Evolutionary conservation across 2,888 invertebrate species (phyloP).

Genomic region (Sympetrum striolatum): DNA sequence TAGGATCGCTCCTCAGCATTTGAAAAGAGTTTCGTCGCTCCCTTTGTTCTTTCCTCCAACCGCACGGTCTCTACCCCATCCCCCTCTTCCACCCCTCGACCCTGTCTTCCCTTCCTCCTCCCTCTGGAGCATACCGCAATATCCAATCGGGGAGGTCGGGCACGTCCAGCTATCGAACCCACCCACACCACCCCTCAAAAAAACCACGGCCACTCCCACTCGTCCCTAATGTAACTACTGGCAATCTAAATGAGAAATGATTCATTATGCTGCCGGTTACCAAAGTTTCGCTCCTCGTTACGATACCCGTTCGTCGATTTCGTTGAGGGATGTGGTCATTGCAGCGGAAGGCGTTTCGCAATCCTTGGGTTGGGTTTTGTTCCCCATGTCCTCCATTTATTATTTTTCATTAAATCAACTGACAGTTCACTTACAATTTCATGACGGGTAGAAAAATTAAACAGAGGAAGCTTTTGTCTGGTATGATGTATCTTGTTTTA

Average conservation of each 20-base stretch:
- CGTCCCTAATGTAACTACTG: not conserved
- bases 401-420: too few species aligned
- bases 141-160: slow-evolving; percentile 27
- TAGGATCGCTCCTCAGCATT: slow-evolving; percentile 27
- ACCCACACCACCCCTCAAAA: not conserved
- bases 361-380: too few species aligned
- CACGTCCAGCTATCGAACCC: slow-evolving; percentile 8
- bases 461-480: too few species aligned
- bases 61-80: not conserved
- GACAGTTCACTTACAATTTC: too few species aligned
- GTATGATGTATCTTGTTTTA: too few species aligned
- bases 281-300: too few species aligned
- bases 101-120: not conserved
- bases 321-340: too few species aligned
- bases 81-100: not conserved
- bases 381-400: too few species aligned
- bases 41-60: slow-evolving; percentile 17
- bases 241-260: not conserved
- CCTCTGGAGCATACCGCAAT: slow-evolving; percentile 7
- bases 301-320: too few species aligned
- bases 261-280: too few species aligned
- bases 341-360: too few species aligned
- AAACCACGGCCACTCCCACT: not conserved
- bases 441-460: too few species aligned
- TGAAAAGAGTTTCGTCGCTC: slow-evolving; percentile 31